Evolutionary conservation across 2,888 invertebrate genomes (phyloP).

Genomic region (Andricus curvator): DNA sequence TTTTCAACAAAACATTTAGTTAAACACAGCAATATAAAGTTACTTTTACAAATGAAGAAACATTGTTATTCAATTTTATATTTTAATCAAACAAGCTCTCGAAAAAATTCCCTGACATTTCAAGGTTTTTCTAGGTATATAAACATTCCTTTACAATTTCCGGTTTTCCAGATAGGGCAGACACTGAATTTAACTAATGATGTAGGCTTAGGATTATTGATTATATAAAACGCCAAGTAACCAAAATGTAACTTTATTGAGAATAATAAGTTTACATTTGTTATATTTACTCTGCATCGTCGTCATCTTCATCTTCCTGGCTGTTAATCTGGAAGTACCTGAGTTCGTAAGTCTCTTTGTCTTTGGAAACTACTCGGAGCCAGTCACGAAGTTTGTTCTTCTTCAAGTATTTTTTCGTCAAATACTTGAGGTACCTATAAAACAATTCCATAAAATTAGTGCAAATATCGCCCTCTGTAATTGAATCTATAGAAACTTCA

Average conservation of each 20-base stretch:
- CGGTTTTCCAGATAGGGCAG: no score
- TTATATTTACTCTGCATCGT: slow-evolving; percentile 88
- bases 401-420: slow-evolving; percentile 99
- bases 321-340: slow-evolving; percentile 99
- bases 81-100: no score
- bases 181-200: no score
- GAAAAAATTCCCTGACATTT: no score
- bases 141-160: no score
- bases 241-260: slow-evolving; percentile 29
- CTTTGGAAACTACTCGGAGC: slow-evolving; percentile 98
- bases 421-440: slow-evolving; percentile 95
- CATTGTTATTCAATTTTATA: no score
- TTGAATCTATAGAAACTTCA: neutral
- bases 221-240: neutral
- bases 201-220: neutral
- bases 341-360: slow-evolving; percentile 97
- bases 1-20: no score
- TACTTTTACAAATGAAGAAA: no score
- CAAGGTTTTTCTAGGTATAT: no score
- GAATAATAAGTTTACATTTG: slow-evolving; percentile 44
- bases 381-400: slow-evolving; percentile 99
- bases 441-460: slow-evolving; percentile 62
- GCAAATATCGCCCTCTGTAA: slow-evolving; percentile 68
- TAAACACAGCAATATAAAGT: no score
- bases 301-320: slow-evolving; percentile 88